Evolutionary conservation across 2,113 vertebrate species (phyloP), one percentile per base, ranked within the genome.

Genomic region (Gopherus evgoodei): DNA sequence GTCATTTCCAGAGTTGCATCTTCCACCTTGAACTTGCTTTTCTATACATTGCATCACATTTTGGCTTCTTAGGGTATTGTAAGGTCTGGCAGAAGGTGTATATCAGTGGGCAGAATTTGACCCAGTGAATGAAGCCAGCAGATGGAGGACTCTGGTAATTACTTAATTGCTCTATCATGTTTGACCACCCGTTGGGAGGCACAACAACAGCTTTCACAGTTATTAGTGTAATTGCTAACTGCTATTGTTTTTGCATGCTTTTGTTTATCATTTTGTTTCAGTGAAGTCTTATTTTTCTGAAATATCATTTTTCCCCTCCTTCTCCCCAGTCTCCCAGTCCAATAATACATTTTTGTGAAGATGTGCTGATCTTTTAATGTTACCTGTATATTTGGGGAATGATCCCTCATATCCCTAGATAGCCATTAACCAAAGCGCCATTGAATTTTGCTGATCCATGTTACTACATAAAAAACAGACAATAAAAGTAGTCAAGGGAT

Each of bases 321-420:
- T 88, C 7, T 76, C 21, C 62, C 56, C 49, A 78, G 35, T 87
- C 22, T 2, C 17, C 53, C 4, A 72, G 21, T 27, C 80, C 47
- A 53, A 5, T 14, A 84, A 59, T 54, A 86, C 11, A 87, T 11
- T n/a, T 93, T 75, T 91, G 1, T 1, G 10, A 42, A 25, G 12
- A 44, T 72, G 83, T 44, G 42, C 69, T 96, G 80, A 91, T 83
- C 11, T 93, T 96, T 93, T 85, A 79, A 27, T 84, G 4, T 47
- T 93, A 86, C 9, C 78, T 25, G 44, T 90, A 29, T 90, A 16
- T 50, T 96, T 93, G 95, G 69, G 42, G 94, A 95, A 90, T 62
- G 13, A 94, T 89, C 72, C 91, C 54, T 82, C 35, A 94, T 89
- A 87, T 50, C n/a, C 35, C 84, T 27, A 93, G 11, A 38, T 53